Evolutionary conservation across 2,113 vertebrate genomes (phyloP).

Genomic region (Puntigrus tetrazona): DNA sequence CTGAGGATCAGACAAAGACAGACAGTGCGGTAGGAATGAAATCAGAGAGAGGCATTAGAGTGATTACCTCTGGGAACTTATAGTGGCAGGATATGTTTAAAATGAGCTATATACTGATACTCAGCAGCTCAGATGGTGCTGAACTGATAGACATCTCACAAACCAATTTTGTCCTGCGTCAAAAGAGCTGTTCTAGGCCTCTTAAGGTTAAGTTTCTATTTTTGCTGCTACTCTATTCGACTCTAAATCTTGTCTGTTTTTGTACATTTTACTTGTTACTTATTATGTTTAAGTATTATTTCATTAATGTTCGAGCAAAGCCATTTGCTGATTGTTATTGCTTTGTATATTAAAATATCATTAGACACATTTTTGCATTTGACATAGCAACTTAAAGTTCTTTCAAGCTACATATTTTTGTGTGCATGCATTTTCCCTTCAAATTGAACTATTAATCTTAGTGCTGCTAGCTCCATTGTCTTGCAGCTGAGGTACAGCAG

Average conservation of each 20-base stretch:
- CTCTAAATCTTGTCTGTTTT: not conserved
- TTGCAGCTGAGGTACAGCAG: not conserved
- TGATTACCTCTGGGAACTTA: constrained; percentile 7
- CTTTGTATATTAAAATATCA: not conserved
- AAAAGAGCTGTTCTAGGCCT: not conserved
- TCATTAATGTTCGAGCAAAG: too few relatives aligned
- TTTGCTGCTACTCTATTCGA: not conserved
- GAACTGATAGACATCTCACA: not conserved
- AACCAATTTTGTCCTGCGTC: not conserved
- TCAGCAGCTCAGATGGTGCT: not conserved
- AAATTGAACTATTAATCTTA: not conserved
- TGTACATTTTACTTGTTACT: too few relatives aligned
- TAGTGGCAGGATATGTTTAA: constrained; percentile 7
- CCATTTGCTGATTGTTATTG: not conserved
- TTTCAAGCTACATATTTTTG: not conserved
- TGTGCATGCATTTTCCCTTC: not conserved
- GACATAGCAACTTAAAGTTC: not conserved
- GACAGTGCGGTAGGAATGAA: not conserved
- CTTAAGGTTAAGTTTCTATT: not conserved
- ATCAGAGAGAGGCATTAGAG: not conserved
- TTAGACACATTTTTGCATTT: not conserved
- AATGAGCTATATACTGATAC: not conserved
- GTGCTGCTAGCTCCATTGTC: not conserved
- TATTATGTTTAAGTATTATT: too few relatives aligned
- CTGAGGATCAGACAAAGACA: not conserved